Conservation (phyloP, 2,888 invertebrate species). For the Agrotis ipsilon region DNA sequence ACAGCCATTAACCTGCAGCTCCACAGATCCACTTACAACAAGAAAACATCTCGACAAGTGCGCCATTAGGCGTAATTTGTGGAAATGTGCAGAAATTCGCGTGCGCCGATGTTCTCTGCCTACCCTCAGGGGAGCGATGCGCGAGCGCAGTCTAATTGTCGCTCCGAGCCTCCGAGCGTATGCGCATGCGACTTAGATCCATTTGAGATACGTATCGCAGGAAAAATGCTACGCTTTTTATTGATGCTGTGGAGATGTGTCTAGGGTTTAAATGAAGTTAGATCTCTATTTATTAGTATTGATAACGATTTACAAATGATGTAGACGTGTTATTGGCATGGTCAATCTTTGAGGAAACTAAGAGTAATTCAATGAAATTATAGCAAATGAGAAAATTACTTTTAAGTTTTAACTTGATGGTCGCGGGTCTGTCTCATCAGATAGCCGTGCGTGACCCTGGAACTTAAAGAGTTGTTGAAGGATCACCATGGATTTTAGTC, state of each 20-base stretch:
- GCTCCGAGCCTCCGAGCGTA: conserved; percentile 39
- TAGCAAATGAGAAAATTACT: no score
- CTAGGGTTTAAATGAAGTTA: background rate
- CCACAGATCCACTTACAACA: conserved; percentile 13
- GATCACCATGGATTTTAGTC: no score
- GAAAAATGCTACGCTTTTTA: conserved; percentile 38
- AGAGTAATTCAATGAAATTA: no score
- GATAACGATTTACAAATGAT: background rate
- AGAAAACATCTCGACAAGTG: conserved; percentile 45
- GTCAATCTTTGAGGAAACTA: no score
- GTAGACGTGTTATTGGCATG: background rate
- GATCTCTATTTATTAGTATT: background rate
- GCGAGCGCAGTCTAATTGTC: conserved; percentile 52
- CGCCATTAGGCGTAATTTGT: conserved; percentile 49
- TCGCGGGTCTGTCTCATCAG: no score
- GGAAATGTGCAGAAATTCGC: conserved; percentile 45
- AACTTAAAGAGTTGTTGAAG: no score
- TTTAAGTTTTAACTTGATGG: no score
- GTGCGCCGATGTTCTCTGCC: conserved; percentile 22
- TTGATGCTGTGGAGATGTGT: background rate
- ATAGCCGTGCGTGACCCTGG: no score
- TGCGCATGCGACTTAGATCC: conserved; percentile 37
- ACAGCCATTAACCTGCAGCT: conserved; percentile 15
- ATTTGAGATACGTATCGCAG: conserved; percentile 27
- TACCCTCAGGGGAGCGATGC: conserved; percentile 44